Base-by-base conservation (phyloP, 2,797 vertebrate genomes). In the Coreius guichenoti region DNA sequence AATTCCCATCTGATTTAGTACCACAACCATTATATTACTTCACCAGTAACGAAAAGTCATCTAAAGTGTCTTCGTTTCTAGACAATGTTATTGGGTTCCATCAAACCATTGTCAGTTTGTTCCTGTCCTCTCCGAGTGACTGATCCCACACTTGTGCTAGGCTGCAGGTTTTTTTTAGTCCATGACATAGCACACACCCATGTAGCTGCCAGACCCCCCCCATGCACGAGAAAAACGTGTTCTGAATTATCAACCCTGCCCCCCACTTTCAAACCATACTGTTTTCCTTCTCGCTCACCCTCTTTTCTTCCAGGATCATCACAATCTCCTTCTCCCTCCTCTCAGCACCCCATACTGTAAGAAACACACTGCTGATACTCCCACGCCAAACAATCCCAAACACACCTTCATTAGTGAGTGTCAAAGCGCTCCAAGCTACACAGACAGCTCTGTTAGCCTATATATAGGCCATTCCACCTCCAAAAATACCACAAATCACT, bases 161-260 rank as follows among this genome's bases (percentile, higher is more conserved):
- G 54, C 56, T 86, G 61, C 84, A 82, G 23, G 23, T 87, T 82
- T 74, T 82, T 82, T 86, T 80, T 65, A 80, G 81, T 87, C 85
- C 63, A 69, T 29, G 74, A 84, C 79, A 69, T 68, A 84, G 82
- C 82, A 83, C 45, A 31, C 73, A 83, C 79, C 84, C 69, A 61
- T 49, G 33, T 67, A 86, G 77, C 86, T 72, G 76, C 83, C 85
- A 88, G 84, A 87, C 74, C 82, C 86, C 83, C 87, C 65, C 56
- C 2, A 26, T 70, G 86, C 82, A 82, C 83, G 77, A 89, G 82
- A 83, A 87, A 89, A 90, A 88, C 83, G 5, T 90, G 88, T 90
- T 91, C 80, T 82, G 87, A 90, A 91, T 89, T 90, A 89, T 86
- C 83, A 90, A 47, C 85, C 89, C 86, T 84, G 31, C 47, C 76